Percentiles rank a stretch among this genome's conserved stretches.
Conservation (phyloP, 2,797 vertebrate genomes). For the Chelidonichthys spinosus region DNA sequence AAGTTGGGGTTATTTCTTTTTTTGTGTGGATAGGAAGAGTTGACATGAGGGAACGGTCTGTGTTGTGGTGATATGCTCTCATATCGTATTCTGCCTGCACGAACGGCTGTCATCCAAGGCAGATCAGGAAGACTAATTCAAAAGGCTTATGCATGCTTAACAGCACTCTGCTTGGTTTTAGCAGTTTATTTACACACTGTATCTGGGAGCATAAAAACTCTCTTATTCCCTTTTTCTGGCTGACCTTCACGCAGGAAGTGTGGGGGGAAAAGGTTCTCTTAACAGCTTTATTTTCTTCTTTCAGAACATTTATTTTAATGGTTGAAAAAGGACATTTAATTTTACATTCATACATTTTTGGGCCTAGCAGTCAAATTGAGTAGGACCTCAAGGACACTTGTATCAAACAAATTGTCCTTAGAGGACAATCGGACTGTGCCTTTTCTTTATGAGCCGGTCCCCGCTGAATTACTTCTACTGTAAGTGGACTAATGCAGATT, state of each 20-base stretch:
- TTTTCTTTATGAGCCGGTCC: conserved; percentile 12
- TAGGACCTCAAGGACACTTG: conserved; percentile 30
- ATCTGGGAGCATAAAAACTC: conserved; percentile 45
- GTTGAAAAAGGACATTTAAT: conserved; percentile 9
- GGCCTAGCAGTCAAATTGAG: background rate
- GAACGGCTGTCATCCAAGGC: conserved; percentile 70
- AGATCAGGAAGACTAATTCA: conserved; percentile 80
- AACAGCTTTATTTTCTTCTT: conserved; percentile 9
- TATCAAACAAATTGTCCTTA: background rate
- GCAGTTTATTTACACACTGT: conserved; percentile 74
- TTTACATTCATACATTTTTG: background rate
- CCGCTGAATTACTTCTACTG: background rate
- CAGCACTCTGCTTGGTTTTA: conserved; percentile 74
- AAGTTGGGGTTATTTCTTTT: conserved; percentile 31
- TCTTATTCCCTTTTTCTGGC: conserved; percentile 25
- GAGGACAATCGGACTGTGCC: conserved; percentile 3
- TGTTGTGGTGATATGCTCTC: conserved; percentile 70
- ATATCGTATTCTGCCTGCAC: conserved; percentile 63
- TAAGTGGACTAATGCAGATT: conserved; percentile 5
- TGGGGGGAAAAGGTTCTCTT: conserved; percentile 19
- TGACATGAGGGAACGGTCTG: conserved; percentile 68
- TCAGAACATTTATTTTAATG: background rate
- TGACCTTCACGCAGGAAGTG: conserved; percentile 43
- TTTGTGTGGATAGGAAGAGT: conserved; percentile 45
- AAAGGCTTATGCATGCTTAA: conserved; percentile 75